Evolutionary conservation across 2,113 vertebrate genomes (phyloP), one percentile per base, ranked within the genome.

Genomic region (Calyptommatus sinebrachiatus): DNA sequence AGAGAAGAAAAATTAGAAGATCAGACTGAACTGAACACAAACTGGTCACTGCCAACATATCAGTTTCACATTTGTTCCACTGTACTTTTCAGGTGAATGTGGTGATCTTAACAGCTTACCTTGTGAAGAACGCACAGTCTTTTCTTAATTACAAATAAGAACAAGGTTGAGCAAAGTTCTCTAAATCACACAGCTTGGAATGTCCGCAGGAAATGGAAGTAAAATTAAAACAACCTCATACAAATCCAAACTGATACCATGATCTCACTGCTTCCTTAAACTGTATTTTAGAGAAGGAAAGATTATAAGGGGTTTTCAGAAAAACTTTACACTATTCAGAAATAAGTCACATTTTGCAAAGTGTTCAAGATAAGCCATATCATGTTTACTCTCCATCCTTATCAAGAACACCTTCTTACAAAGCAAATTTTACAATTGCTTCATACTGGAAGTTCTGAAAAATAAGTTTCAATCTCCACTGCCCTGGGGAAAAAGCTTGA

Each of bases 191-290:
- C 0, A 26, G 85, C 50, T 80, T 80, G 83, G 87, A 82, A 79
- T 83, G 88, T 84, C 86, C 89, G 81, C 7, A n/a, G 86, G 89
- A 89, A 93, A 87, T 92, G 92, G 92, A 92, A 93, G 78, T 79
- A 74, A 93, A 92, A 93, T 78, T 79, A 74, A 75, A 89, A 67
- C 78, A 78, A 85, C n/a, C 62, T 73, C 24, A 75, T 41, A 41
- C 35, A 35, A 46, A 6, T 20, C 21, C 67, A 7, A 1, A 28
- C 20, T 69, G 65, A 10, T 60, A 67, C 28, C 14, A 53, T 46
- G 72, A 63, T 18, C 8, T 10, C 9, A 16, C 50, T n/a, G 29
- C 70, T 46, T 71, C 68, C 14, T 31, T 57, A 69, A 4, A 18
- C 12, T 5, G 53, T 18, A 16, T 57, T 57, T 18, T 57, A 57